Evolutionary conservation across 2,113 vertebrate species (phyloP), one percentile per base, ranked within the genome.

Genomic region (Psilopogon haemacephalus): DNA sequence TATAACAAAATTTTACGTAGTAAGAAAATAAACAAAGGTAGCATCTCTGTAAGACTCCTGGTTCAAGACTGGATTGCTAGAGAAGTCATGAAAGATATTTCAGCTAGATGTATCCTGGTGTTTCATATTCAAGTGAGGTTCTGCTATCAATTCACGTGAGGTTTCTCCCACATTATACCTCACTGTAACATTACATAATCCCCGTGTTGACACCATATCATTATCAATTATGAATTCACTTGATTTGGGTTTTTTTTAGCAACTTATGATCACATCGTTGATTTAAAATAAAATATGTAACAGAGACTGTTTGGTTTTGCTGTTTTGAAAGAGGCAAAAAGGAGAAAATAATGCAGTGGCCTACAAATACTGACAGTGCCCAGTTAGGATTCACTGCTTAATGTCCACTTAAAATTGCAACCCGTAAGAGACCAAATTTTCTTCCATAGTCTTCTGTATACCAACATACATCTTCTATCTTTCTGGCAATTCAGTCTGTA

Each of bases 351-450:
- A 92, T 88, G 92, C 88, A 96, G 74, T 90, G 97, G 95, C 94
- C 87, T 95, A 95, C 94, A 96, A 95, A 97, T 79, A 52, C 77
- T 91, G 71, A 94, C 85, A 97, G 82, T 95, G 69, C 46, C 58
- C 33, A 89, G 76, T 73, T 74, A 72, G 35, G 48, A 69, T 70
- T 64, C 38, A 28, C 42, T 84, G 81, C 50, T 72, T 33, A 60
- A 82, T 40, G 20, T 62, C 24, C 23, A 62, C 28, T 38, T 67
- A 63, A 68, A 72, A 82, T 15, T 50, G 23, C 6, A 78, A 8
- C 19, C 27, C 10, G 21, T 26, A 16, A 55, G 46, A 81, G 90
- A 78, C 44, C 0, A 20, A 28, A 56, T 93, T 68, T 83, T 76
- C 64, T 80, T 75, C 21, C 12, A 16, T 26, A 50, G 18, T 24